Percentiles rank a stretch among this genome's conserved stretches.
Evolutionary conservation across 2,888 invertebrate species (phyloP).

Genomic region (Amaurobius ferox): DNA sequence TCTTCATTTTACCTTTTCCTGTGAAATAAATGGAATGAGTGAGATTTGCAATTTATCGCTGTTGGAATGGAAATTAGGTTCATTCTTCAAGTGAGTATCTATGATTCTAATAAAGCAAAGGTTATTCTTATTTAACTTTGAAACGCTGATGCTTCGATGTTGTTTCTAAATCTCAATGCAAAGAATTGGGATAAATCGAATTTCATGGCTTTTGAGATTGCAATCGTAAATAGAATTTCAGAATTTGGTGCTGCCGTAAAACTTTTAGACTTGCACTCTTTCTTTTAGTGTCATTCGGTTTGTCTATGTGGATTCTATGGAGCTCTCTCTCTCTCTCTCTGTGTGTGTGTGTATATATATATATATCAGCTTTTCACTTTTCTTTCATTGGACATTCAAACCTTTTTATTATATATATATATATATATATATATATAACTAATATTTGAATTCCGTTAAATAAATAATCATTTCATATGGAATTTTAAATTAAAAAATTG

Average conservation of each 20-base stretch:
- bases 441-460: too few relatives aligned
- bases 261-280: not conserved
- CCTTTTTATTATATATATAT: too few relatives aligned
- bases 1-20: not conserved
- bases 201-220: not conserved
- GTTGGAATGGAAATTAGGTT: slow-evolving; percentile 2
- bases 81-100: not conserved
- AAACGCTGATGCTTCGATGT: not conserved
- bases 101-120: not conserved
- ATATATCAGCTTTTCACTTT: too few relatives aligned
- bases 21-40: slow-evolving; percentile 2
- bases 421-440: too few relatives aligned
- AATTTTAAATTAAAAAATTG: too few relatives aligned
- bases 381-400: too few relatives aligned
- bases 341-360: too few relatives aligned
- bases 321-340: too few relatives aligned
- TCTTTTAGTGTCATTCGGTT: too few relatives aligned
- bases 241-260: not conserved
- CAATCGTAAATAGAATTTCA: not conserved
- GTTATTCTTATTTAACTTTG: slow-evolving; percentile 4
- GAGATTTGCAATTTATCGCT: slow-evolving; percentile 17
- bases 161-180: not conserved
- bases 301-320: too few relatives aligned
- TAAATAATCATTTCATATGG: too few relatives aligned
- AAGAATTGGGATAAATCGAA: not conserved